phyloP scores from a whole-genome alignment of 2,888 invertebrate species.

The Chymomyza amoena region DNA sequence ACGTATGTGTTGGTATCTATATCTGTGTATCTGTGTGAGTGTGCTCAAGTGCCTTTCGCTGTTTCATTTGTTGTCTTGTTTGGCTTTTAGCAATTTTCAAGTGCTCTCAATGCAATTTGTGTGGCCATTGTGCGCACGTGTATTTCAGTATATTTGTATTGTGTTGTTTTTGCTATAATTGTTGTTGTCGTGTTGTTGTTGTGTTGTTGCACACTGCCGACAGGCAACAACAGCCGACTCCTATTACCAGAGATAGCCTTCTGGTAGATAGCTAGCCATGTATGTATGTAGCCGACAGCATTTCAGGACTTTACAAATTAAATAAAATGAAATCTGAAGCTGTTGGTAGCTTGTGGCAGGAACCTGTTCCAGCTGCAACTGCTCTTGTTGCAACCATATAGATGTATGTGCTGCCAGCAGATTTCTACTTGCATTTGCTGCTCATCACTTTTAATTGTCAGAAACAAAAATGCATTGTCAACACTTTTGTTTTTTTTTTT shows the following conservation, averaged over 20 bases:
- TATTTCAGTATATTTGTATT: slow-evolving; percentile 2
- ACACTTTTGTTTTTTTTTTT: slow-evolving; percentile 43
- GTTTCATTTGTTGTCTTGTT: slow-evolving; percentile 75
- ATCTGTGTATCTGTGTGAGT: slow-evolving; percentile 29
- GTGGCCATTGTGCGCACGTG: slow-evolving; percentile 52
- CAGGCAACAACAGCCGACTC: background rate
- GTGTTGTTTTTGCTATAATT: slow-evolving; percentile 12
- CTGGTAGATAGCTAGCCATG: slow-evolving; percentile 8
- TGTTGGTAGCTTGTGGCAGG: slow-evolving; percentile 6
- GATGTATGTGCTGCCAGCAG: slow-evolving; percentile 4
- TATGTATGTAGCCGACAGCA: slow-evolving; percentile 62
- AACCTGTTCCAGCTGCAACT: background rate
- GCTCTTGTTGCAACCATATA: background rate
- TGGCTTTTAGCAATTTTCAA: slow-evolving; percentile 75
- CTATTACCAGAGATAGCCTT: background rate
- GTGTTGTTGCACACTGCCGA: background rate
- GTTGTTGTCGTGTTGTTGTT: background rate
- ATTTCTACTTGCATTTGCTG: slow-evolving; percentile 41
- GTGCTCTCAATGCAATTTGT: slow-evolving; percentile 74
- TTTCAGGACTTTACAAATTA: slow-evolving; percentile 55
- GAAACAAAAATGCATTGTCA: slow-evolving; percentile 62
- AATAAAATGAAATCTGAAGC: slow-evolving; percentile 66
- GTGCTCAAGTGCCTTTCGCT: slow-evolving; percentile 70
- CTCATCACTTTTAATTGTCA: slow-evolving; percentile 68
- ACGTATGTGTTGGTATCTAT: slow-evolving; percentile 25